phyloP scores from a whole-genome alignment of 2,888 invertebrate species.

The Drosophila suboccidentalis region DNA sequence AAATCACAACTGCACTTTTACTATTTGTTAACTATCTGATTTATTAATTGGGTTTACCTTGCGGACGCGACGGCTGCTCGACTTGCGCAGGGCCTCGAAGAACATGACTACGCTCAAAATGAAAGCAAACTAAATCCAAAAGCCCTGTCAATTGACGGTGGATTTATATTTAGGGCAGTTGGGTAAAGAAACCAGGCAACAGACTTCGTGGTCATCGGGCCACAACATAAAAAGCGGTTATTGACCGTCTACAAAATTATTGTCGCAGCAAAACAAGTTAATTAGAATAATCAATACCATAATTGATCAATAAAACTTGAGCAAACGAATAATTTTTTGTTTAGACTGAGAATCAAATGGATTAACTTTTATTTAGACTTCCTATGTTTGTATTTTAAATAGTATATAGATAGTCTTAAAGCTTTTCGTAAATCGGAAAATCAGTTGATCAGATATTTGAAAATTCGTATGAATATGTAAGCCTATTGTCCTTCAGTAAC shows the following conservation, averaged over 20 bases:
- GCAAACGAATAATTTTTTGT: neutral
- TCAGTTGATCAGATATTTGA: conserved; percentile 11
- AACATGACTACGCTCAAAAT: conserved; percentile 68
- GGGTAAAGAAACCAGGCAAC: conserved; percentile 70
- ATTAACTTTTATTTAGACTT: neutral
- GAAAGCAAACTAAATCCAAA: conserved; percentile 62
- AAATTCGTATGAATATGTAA: conserved; percentile 23
- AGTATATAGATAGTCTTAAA: neutral
- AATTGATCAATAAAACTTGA: conserved; percentile 8
- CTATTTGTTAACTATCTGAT: conserved; percentile 10
- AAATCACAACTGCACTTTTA: neutral
- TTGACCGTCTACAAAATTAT: conserved; percentile 28
- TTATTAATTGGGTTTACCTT: conserved; percentile 52
- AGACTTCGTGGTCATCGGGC: conserved; percentile 29
- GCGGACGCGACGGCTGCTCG: conserved; percentile 46
- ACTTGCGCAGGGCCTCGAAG: conserved; percentile 58
- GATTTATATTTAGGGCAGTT: conserved; percentile 30
- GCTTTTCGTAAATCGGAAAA: conserved; percentile 11
- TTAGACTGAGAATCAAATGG: neutral
- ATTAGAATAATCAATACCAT: conserved; percentile 55
- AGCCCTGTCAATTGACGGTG: conserved; percentile 26
- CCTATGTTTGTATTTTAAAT: too few species aligned
- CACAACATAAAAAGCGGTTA: conserved; percentile 59
- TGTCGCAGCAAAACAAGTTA: conserved; percentile 25
- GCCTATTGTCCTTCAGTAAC: conserved; percentile 34